Base-by-base conservation (phyloP, 2,888 invertebrate species). In the Dascillus cervinus region DNA sequence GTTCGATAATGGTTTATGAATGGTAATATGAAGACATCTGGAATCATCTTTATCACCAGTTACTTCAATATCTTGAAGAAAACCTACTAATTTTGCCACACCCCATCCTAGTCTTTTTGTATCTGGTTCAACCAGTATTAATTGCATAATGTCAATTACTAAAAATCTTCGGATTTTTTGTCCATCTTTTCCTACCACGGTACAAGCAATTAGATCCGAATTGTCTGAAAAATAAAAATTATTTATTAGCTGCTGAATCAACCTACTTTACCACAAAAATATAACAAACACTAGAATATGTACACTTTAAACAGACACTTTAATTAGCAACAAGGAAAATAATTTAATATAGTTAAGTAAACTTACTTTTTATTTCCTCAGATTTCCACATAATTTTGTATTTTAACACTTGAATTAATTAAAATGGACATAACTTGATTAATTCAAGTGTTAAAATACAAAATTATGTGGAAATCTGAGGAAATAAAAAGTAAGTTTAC, bases 111-210 rank as follows among this genome's bases (percentile, higher is more conserved):
- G 71, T 34, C 88, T 75, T 53, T 88, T 87, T 22, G 85, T 82
- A 59, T 98, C 97, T 0, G 98, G 98, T 57, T 99, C 97, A 0
- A 98, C 97, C 8, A 98, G 71, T 42, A 99, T 95, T 45, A 99
- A 71, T 62, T 98, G 98, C 27, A 92, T 75, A 11, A 85, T 78
- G 61, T 97, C 97, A 22, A 97, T 96, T 0, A 97, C 97, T 27
- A 98, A 69, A 63, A 98, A 98, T n/a, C 96, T 41, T 22, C 92
- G 77, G 44, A 86, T 85, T 68, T 89, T 90, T 14, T 82, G 81
- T 13, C 86, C 85, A 51, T 96, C 94, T 58, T 89, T 88, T 53
- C 81, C 81, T 13, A 91, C 78, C 19, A 97, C 89, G 10, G 91
- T 92, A 60, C 97, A 98, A 1, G 94, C 91, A 55, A 97, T 91